A percentile compares a stretch with the other conserved stretches of the same genome.
phyloP scores from a whole-genome alignment of 2,113 vertebrate genomes.

The Oryzias melastigma region DNA sequence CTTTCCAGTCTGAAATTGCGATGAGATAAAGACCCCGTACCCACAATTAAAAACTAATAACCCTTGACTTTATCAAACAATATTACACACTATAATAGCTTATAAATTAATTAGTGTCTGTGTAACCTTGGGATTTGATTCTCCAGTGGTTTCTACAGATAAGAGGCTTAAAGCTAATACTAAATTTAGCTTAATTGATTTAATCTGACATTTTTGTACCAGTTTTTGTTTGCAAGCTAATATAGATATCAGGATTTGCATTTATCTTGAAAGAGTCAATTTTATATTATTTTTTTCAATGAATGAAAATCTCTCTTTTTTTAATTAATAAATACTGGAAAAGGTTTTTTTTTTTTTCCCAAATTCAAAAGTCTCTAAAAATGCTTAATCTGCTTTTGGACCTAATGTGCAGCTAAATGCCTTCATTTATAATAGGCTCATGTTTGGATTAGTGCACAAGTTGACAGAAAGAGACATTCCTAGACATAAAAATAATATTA shows the following conservation, averaged over 20 bases:
- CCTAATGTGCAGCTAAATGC: neutral
- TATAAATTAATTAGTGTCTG: neutral
- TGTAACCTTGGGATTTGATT: neutral
- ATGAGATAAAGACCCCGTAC: no score
- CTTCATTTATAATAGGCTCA: conserved; percentile 11
- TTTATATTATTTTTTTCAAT: no score
- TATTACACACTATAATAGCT: neutral
- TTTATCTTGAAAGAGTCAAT: no score
- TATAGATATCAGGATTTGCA: neutral
- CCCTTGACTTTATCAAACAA: neutral
- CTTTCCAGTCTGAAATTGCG: no score
- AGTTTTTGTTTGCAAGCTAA: neutral
- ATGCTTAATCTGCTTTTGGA: conserved; percentile 21
- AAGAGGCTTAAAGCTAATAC: neutral
- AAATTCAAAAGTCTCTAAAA: neutral
- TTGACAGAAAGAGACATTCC: conserved; percentile 10
- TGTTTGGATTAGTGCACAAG: conserved; percentile 11
- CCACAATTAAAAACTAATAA: neutral
- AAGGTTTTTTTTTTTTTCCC: neutral
- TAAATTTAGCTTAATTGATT: neutral
- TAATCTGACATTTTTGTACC: neutral
- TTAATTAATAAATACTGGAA: no score
- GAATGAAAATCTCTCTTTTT: no score
- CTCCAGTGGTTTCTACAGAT: neutral
- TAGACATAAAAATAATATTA: conserved; percentile 5